Base-by-base conservation (phyloP, 2,888 invertebrate genomes). In the Trissoscelio sp. region DNA sequence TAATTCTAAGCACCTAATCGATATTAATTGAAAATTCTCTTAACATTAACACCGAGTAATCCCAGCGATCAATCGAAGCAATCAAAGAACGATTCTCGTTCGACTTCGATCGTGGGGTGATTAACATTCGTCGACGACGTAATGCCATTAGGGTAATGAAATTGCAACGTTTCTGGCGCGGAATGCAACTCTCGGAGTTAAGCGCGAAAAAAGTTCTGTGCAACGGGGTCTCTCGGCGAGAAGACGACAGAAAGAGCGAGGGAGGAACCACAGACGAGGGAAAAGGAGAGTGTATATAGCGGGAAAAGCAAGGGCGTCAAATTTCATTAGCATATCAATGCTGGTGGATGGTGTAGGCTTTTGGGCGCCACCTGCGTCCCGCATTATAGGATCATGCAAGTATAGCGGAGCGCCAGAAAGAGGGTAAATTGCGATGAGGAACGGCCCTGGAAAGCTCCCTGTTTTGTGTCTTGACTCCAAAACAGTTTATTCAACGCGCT, bases 271-370 rank as follows among this genome's bases (percentile, higher is more conserved):
- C 18, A 16, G 31, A 20, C 37, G 66, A 42, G 58, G 24, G 67
- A 70, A 55, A 62, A 57, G 44, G 64, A 64, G 11, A 48, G 58
- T 22, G 72, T 48, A 48, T 66, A 57, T 66, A 51, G 64, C 46
- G 74, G 55, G 79, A 73, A 72, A 79, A 86, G 88, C 87, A 87
- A 89, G 90, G 89, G 91, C 89, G 89, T 90, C 91, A 91, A 91
- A 91, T 91, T 91, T 91, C 91, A 91, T 91, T 91, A 91, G 91
- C 91, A 91, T 91, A 91, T 91, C 91, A 91, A 91, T 91, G 90
- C 89, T 89, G 90, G 90, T 86, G 89, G 89, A 90, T 90, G 90
- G 89, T 87, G 87, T 85, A 86, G 84, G 85, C 84, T 86, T 84
- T 78, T 80, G 87, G 87, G 89, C 88, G 89, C 90, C 91, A 91